Base-by-base conservation (phyloP, 92 coral and sea anemone species). In the Porites evermanni region DNA sequence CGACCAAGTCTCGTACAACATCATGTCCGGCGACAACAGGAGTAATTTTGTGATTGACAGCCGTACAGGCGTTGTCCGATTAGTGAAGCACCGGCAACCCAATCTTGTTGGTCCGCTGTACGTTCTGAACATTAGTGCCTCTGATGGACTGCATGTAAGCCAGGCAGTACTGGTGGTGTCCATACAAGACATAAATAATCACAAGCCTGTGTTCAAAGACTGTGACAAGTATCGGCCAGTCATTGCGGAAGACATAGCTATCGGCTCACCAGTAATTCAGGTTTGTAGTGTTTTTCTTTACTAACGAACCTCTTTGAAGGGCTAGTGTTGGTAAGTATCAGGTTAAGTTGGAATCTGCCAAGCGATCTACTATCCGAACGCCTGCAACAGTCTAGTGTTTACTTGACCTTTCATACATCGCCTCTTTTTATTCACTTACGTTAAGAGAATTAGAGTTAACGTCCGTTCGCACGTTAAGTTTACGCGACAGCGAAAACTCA, bases 181-280 rank as follows among this genome's bases (percentile, higher is more conserved):
- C 6, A 82, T 97, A 24, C 93, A 88, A 72, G 99, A 97, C 81
- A 86, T 97, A 16, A 97, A 97, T 81, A 91, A 97, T 84, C 96
- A 95, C 88, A 92, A 93, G 44, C 99, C 99, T 4, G 95, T 93
- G 67, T 97, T 97, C 90, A 84, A 74, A 72, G 92, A 92, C 67
- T 97, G 99, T 81, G 64, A 58, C 64, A 86, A 82, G 23, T 97
- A 97, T 87, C 79, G 85, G 53, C 99, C 99, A 19, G 79, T 87
- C 10, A 91, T 97, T 19, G 78, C 87, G 17, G 99, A 97, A 59
- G 85, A 93, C 81, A 17, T 78, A 12, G 90, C 92, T 2, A 88
- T 87, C 1, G 91, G 96, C 16, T 92, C 96, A 8, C 65, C 88
- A 12, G 99, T 97, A 21, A 72, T 97, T 16, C 83, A 95, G 89